phyloP scores from a whole-genome alignment of 2,888 invertebrate species.

The Sesamia inferens region DNA sequence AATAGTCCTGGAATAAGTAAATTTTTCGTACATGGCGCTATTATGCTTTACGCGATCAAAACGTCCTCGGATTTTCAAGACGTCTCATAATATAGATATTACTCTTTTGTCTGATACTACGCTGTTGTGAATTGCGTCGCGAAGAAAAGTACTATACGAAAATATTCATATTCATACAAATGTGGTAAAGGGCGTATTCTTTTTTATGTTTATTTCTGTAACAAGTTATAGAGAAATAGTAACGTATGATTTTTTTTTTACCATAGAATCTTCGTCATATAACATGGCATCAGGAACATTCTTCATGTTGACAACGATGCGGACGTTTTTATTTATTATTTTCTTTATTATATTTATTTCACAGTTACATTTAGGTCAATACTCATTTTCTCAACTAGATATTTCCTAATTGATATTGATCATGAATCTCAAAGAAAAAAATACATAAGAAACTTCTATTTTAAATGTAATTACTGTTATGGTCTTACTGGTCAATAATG shows the following conservation, averaged over 20 bases:
- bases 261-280: no score
- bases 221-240: no score
- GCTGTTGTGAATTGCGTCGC: conserved; percentile 11
- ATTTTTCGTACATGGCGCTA: background rate
- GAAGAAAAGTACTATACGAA: conserved; percentile 10
- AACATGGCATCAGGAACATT: no score
- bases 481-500: no score
- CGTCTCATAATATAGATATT: conserved; percentile 7
- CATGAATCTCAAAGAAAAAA: background rate
- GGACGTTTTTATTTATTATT: no score
- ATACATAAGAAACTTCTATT: background rate
- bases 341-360: no score
- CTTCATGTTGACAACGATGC: no score
- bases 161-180: background rate
- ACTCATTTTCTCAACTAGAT: no score
- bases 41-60: conserved; percentile 3
- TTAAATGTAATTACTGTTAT: no score
- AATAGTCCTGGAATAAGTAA: background rate
- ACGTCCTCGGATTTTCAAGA: conserved; percentile 14
- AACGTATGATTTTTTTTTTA: no score
- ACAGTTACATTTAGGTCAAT: no score
- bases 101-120: conserved; percentile 24
- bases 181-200: background rate
- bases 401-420: background rate
- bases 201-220: background rate